Evolutionary conservation across 2,113 vertebrate genomes (phyloP), one percentile per base, ranked within the genome.

Genomic region (Mirounga angustirostris): DNA sequence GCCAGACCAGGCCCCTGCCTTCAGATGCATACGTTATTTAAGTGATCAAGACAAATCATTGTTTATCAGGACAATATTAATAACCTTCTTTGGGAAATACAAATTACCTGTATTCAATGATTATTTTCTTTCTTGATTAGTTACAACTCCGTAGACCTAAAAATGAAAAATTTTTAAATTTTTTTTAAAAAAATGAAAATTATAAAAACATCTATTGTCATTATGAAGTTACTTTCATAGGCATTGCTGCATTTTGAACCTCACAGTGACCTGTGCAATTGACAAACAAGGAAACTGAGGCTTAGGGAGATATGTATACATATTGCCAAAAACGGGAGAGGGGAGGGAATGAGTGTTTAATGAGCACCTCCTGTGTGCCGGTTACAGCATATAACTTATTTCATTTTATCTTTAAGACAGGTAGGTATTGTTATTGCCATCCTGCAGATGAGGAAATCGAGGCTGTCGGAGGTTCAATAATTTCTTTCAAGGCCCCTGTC

Each of bases 141-240:
- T 94, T 81, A 91, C 8, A 59, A n/a, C 33, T 46, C 33, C 82
- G 33, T n/a, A 59, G 46, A 89, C 94, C 84, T 59, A 83, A 95
- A 92, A 81, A 76, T 85, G 36, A 85, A 85, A 46, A 43, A 4
- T 83, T 85, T 87, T 67, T 52, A 2, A 18, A 63, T 6, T 6
- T 46, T 46, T 46, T 46, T 46, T 46, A 7, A 1, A 83, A 95
- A 92, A 74, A 81, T 85, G 36, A 85, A 85, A 46, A 46, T 76
- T 85, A 82, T 67, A 14, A 56, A 88, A 52, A 76, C 14, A 40
- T 40, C 56, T 43, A 13, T 71, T 28, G 21, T 52, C 13, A 43
- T 63, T 85, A 58, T 26, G 2, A 73, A 74, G 36, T 58, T 78
- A 58, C 22, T 71, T 43, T 78, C 63, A 79, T 46, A 63, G 14